Evolutionary conservation across 2,888 invertebrate species (phyloP), one percentile per base, ranked within the genome.

Genomic region (Antitype chi): DNA sequence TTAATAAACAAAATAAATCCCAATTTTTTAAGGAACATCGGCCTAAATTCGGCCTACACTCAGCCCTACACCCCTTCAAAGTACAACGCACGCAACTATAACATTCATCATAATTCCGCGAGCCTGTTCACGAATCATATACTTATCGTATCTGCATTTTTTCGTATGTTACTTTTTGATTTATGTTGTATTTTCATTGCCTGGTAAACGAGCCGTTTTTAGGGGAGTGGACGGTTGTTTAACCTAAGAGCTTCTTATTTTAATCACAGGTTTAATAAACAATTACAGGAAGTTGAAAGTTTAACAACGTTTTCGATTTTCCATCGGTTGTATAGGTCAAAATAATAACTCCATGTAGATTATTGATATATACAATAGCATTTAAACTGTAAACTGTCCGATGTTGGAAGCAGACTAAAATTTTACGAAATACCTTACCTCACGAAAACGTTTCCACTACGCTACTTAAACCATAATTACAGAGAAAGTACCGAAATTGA

Each of bases 71-170:
- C 59, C 63, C 59, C 57, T 73, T 59, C 25, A 7, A 66, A 73
- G 43, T 25, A 55, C 55, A 63, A n/a, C 47, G 43, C 91, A 91
- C 90, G 91, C 91, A 81, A 92, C 81, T 78, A 73, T 72, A 74
- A 78, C 88, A 90, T 91, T 86, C 85, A 89, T 92, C 91, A 91
- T 88, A 88, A 88, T 89, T 85, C 86, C 43, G 28, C 81, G 76
- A 67, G 70, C 74, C 81, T 80, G 77, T 88, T 85, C 82, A 84
- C 85, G 76, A 84, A 81, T 87, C 77, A 71, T 87, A 83, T 83
- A 85, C 76, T 86, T 85, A 86, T 83, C 67, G 82, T 87, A 88
- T 81, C 84, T 87, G 83, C 80, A 89, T 85, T 89, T 88, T 80
- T 86, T 82, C 62, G 43, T 82, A 59, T 74, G 75, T 69, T 67